phyloP scores from a whole-genome alignment of 2,888 invertebrate species.

The Lasioglossum calceatum region DNA sequence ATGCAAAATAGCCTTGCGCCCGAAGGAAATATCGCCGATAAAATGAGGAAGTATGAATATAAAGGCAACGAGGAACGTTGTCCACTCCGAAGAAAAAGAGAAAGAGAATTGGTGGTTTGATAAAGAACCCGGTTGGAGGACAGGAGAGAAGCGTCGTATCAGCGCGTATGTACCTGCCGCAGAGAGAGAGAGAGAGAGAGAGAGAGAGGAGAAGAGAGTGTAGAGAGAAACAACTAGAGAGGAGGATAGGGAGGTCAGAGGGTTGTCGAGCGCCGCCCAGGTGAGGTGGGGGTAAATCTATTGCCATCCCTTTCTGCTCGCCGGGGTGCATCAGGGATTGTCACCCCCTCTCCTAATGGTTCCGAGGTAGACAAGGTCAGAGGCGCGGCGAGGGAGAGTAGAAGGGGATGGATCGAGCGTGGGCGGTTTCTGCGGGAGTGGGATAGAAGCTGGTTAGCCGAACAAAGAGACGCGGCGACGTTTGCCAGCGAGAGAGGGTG shows the following conservation, averaged over 20 bases:
- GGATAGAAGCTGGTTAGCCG: constrained; percentile 44
- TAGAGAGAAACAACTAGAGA: constrained; percentile 23
- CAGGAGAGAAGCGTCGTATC: constrained; percentile 17
- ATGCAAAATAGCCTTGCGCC: background rate
- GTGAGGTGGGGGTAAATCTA: constrained; percentile 67
- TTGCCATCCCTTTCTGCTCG: constrained; percentile 59
- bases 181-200: constrained; percentile 1
- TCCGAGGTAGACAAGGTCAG: constrained; percentile 23
- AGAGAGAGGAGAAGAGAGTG: background rate
- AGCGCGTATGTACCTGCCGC: constrained; percentile 36
- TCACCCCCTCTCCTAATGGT: constrained; percentile 1
- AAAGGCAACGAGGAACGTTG: background rate
- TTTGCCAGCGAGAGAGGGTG: constrained; percentile 9
- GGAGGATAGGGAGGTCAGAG: constrained; percentile 44
- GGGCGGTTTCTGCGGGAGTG: constrained; percentile 45
- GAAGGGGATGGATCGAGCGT: constrained; percentile 21
- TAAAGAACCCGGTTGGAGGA: constrained; percentile 19
- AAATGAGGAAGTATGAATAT: background rate
- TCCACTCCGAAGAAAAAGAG: background rate
- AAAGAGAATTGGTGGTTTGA: background rate
- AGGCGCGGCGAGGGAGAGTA: constrained; percentile 31
- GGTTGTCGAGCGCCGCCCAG: constrained; percentile 60
- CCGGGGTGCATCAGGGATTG: constrained; percentile 50
- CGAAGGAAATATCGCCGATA: background rate
- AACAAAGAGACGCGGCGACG: constrained; percentile 23